Evolutionary conservation across 2,113 vertebrate genomes (phyloP).

Genomic region (Microcebus jonahi): DNA sequence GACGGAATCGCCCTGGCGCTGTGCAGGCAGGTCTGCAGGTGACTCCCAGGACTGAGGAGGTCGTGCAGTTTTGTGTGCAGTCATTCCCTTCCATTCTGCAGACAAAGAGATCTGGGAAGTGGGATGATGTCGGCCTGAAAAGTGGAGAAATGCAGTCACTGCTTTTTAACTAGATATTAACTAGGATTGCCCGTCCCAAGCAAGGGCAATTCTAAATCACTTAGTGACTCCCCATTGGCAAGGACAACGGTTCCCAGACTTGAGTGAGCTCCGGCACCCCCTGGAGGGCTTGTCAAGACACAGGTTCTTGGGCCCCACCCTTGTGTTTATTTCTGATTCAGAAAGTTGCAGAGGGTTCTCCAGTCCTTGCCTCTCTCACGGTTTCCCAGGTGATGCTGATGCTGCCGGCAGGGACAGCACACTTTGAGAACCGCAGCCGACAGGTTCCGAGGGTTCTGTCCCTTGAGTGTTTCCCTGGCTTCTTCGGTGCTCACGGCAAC

Average conservation of each 20-base stretch:
- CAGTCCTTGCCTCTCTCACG: neutral
- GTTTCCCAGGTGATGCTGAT: too few species aligned
- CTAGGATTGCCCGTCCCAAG: neutral
- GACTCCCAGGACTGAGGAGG: neutral
- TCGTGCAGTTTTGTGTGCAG: too few species aligned
- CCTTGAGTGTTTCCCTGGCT: neutral
- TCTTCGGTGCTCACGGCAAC: neutral
- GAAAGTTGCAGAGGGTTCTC: neutral
- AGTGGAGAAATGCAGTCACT: accelerated
- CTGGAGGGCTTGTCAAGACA: neutral
- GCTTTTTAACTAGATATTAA: neutral
- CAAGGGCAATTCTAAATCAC: neutral
- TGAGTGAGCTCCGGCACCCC: neutral
- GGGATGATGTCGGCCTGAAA: neutral
- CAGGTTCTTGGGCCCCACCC: too few species aligned
- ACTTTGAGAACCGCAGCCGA: neutral
- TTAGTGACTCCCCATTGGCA: too few species aligned
- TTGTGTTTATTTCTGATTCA: neutral
- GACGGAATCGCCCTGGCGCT: too few species aligned
- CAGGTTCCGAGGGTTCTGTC: neutral
- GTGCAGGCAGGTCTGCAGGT: neutral
- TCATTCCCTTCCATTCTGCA: neutral
- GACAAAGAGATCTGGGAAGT: neutral
- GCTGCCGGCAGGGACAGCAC: neutral
- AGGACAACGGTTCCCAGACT: neutral